These are phyloP conservation scores for Turritopsis rubra DNA, from an alignment of 30 jellyfish, hydroid and myxozoan genomes.

Conservation along the genomic window DNA sequence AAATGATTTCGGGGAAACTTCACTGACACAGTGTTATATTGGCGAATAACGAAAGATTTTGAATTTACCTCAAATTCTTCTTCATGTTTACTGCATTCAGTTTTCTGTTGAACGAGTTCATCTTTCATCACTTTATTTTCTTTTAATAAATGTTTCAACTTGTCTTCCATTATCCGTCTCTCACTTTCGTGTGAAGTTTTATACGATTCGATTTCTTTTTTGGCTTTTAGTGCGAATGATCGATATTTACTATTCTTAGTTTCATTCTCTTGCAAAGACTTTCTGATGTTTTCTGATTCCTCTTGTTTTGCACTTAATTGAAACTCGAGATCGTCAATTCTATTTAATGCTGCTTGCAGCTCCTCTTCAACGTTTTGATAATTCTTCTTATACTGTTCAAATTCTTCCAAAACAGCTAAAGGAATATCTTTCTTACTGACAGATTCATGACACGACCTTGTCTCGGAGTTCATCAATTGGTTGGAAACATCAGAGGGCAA, in stretches of 20 bases:
- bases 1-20: too few species aligned
- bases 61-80: conserved; percentile 48
- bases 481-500: too few species aligned
- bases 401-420: neutral
- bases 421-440: neutral
- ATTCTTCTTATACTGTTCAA: neutral
- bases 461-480: too few species aligned
- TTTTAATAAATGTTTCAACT: neutral
- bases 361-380: conserved; percentile 15
- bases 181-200: conserved; percentile 36
- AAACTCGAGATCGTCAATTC: conserved; percentile 25
- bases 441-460: neutral
- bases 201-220: conserved; percentile 60
- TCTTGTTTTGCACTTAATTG: conserved; percentile 27
- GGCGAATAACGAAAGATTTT: too few species aligned
- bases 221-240: conserved; percentile 84
- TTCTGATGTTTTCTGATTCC: neutral
- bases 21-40: too few species aligned
- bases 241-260: conserved; percentile 69
- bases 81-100: conserved; percentile 44
- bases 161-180: conserved; percentile 11
- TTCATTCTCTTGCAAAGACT: neutral
- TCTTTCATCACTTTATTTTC: conserved; percentile 21
- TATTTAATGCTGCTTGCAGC: conserved; percentile 28
- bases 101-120: conserved; percentile 39